These are phyloP conservation scores for Calyptommatus sinebrachiatus DNA, from an alignment of 2,113 vertebrate genomes.

Conservation along the genomic window DNA sequence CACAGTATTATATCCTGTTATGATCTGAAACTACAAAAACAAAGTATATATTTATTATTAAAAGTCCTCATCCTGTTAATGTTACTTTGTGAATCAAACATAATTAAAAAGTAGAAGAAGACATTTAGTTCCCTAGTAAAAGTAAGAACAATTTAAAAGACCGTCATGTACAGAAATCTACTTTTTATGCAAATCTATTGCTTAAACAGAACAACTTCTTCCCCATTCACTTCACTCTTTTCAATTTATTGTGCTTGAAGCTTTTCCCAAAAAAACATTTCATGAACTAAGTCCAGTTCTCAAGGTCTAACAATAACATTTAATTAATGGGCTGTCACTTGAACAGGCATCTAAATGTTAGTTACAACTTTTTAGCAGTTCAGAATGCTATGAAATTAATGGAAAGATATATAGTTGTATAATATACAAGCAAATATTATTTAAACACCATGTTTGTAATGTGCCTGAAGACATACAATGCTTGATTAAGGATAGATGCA, in stretches of 20 bases:
- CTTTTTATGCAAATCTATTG: constrained; percentile 56
- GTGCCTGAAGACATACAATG: neutral
- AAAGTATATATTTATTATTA: constrained; percentile 3
- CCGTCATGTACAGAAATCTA: constrained; percentile 52
- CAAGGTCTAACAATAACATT: constrained; percentile 68
- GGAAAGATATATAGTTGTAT: constrained; percentile 43
- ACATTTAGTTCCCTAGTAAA: constrained; percentile 44
- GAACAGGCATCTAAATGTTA: constrained; percentile 60
- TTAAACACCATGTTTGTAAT: constrained; percentile 1
- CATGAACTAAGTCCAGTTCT: constrained; percentile 62
- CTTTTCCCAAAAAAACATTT: constrained; percentile 57
- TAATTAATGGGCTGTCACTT: constrained; percentile 69
- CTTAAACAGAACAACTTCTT: constrained; percentile 51
- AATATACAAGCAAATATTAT: constrained; percentile 23
- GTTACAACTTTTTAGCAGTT: constrained; percentile 58
- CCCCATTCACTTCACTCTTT: constrained; percentile 58
- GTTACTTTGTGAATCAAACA: constrained; percentile 9
- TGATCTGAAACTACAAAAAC: constrained; percentile 9
- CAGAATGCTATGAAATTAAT: constrained; percentile 52
- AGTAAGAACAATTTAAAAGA: constrained; percentile 47
- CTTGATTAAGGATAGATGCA: neutral
- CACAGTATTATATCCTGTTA: constrained; percentile 1
- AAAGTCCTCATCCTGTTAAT: neutral
- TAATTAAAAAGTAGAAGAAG: constrained; percentile 28
- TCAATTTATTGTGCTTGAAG: constrained; percentile 64